Percentiles rank a stretch among this genome's conserved stretches.
Conservation (phyloP, 2,113 vertebrate genomes). For the Pteropus alecto region DNA sequence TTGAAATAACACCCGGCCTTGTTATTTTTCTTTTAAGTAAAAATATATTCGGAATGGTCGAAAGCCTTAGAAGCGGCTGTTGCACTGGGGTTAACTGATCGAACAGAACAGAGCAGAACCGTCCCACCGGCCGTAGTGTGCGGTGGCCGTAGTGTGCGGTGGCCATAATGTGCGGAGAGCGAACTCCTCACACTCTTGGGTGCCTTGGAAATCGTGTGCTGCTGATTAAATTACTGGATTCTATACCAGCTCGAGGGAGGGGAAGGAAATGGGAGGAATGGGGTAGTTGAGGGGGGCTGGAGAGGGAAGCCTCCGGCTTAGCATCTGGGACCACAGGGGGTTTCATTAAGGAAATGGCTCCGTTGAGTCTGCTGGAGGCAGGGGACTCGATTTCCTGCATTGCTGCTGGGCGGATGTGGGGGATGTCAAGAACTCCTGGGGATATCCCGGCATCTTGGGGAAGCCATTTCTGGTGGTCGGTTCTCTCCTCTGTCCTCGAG, state of each 20-base stretch:
- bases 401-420: slow-evolving; percentile 50
- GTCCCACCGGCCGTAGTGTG: neutral
- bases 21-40: slow-evolving; percentile 17
- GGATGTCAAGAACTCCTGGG: slow-evolving; percentile 60
- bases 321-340: slow-evolving; percentile 31
- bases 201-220: slow-evolving; percentile 64
- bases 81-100: slow-evolving; percentile 25
- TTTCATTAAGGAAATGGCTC: slow-evolving; percentile 71
- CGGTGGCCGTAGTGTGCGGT: too few species aligned
- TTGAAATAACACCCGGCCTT: neutral
- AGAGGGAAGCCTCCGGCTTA: slow-evolving; percentile 35
- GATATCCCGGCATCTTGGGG: slow-evolving; percentile 61
- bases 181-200: slow-evolving; percentile 46
- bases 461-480: slow-evolving; percentile 25
- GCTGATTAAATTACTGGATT: slow-evolving; percentile 59
- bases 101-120: neutral
- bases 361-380: slow-evolving; percentile 59
- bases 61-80: slow-evolving; percentile 26
- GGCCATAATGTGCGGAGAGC: neutral
- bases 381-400: slow-evolving; percentile 66
- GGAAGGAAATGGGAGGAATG: slow-evolving; percentile 77
- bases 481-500: neutral
- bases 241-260: slow-evolving; percentile 47
- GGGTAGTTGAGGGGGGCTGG: slow-evolving; percentile 51
- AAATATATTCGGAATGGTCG: neutral